These are phyloP conservation scores for Meloidogyne hapla DNA, from an alignment of 1,140 invertebrate genomes.

Conservation along the genomic window DNA sequence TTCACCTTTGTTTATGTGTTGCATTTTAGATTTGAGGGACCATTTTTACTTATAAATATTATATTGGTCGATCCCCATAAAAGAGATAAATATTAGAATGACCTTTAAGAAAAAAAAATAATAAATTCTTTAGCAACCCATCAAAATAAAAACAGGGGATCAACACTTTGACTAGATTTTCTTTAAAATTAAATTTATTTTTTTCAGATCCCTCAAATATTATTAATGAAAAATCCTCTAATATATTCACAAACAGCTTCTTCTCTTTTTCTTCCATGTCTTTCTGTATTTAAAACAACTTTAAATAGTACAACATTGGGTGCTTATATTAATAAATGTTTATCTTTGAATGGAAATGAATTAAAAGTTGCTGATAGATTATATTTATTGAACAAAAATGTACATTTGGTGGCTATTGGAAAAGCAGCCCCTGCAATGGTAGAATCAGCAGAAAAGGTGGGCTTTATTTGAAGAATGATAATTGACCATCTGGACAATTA, in stretches of 20 bases:
- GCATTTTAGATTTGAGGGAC: no score
- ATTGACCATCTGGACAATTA: background rate
- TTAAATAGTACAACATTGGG: background rate
- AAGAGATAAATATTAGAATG: no score
- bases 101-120: no score
- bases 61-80: no score
- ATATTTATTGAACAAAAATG: slow-evolving; percentile 46
- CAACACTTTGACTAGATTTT: no score
- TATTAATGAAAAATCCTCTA: background rate
- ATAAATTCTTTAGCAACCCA: no score
- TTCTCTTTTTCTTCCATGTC: background rate
- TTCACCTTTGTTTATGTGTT: no score
- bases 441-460: slow-evolving; percentile 43
- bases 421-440: slow-evolving; percentile 58
- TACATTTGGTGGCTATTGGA: slow-evolving; percentile 55
- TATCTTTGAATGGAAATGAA: slow-evolving; percentile 24
- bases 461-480: background rate
- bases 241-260: background rate
- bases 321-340: slow-evolving; percentile 6
- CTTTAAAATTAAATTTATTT: no score
- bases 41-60: no score
- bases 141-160: no score
- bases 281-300: background rate
- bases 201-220: background rate
- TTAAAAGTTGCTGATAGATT: slow-evolving; percentile 25